phyloP scores from a whole-genome alignment of 2,888 invertebrate genomes.

The Spilosoma lubricipeda region DNA sequence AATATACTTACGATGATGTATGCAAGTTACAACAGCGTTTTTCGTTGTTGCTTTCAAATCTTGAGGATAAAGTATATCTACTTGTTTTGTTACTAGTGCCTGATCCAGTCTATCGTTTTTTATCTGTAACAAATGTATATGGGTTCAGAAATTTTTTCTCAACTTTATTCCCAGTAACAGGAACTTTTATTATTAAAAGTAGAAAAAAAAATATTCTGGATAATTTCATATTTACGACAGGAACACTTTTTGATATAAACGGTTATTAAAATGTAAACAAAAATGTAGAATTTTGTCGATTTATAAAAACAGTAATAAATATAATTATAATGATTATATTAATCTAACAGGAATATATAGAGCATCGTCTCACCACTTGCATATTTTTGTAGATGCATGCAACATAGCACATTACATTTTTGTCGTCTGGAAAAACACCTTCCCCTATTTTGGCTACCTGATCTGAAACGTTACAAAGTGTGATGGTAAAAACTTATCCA shows the following conservation, averaged over 20 bases:
- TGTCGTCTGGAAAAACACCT: slow-evolving; percentile 71
- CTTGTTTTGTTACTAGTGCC: slow-evolving; percentile 70
- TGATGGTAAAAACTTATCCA: not conserved
- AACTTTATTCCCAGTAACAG: not conserved
- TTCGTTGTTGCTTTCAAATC: slow-evolving; percentile 69
- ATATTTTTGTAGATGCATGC: slow-evolving; percentile 71
- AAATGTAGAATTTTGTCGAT: no score
- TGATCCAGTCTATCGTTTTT: slow-evolving; percentile 72
- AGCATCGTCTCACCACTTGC: slow-evolving; percentile 64
- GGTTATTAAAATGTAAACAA: no score
- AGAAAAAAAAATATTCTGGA: not conserved
- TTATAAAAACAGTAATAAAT: not conserved
- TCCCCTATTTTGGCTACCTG: slow-evolving; percentile 72
- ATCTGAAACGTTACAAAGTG: slow-evolving; percentile 56
- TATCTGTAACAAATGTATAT: slow-evolving; percentile 52
- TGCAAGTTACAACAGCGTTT: slow-evolving; percentile 61
- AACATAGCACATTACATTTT: slow-evolving; percentile 74
- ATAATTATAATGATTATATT: not conserved
- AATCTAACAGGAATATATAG: no score
- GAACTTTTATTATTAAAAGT: not conserved
- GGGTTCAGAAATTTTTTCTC: not conserved
- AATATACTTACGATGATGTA: slow-evolving; percentile 69
- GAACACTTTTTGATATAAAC: not conserved
- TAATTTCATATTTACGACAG: not conserved
- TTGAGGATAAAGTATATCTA: slow-evolving; percentile 72